phyloP scores from a whole-genome alignment of 2,797 vertebrate species.

The Taeniopygia guttata region DNA sequence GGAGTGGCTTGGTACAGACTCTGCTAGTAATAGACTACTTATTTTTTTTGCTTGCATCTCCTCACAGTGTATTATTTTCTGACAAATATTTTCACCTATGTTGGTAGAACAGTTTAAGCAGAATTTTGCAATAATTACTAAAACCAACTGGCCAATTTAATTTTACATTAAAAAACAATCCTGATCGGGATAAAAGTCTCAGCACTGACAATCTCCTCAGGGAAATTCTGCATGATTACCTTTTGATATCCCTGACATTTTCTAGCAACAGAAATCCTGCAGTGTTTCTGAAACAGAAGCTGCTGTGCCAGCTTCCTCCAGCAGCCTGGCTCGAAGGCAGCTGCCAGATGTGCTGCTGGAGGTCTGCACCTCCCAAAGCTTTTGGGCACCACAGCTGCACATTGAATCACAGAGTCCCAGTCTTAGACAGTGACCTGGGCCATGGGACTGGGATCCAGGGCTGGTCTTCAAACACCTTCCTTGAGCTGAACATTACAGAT shows the following conservation, averaged over 20 bases:
- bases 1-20: not conserved
- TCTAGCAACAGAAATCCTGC: not conserved
- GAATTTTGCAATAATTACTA: not conserved
- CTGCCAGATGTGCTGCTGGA: not conserved
- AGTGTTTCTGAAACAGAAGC: not conserved
- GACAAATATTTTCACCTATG: not conserved
- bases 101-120: not conserved
- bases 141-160: not conserved
- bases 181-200: not conserved
- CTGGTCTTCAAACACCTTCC: not conserved
- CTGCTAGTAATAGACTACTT: not conserved
- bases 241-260: not conserved
- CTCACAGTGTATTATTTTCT: not conserved
- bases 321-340: not conserved
- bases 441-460: not conserved
- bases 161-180: not conserved
- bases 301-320: not conserved
- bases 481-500: not conserved
- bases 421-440: not conserved
- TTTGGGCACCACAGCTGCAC: not conserved
- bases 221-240: not conserved
- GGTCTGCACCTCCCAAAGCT: not conserved
- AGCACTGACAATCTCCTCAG: not conserved
- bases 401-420: too few relatives aligned
- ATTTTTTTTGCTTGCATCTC: not conserved